A percentile compares a stretch with the other conserved stretches of the same genome.
Evolutionary conservation across 2,113 vertebrate genomes (phyloP).

Genomic region (Percina caprodes): DNA sequence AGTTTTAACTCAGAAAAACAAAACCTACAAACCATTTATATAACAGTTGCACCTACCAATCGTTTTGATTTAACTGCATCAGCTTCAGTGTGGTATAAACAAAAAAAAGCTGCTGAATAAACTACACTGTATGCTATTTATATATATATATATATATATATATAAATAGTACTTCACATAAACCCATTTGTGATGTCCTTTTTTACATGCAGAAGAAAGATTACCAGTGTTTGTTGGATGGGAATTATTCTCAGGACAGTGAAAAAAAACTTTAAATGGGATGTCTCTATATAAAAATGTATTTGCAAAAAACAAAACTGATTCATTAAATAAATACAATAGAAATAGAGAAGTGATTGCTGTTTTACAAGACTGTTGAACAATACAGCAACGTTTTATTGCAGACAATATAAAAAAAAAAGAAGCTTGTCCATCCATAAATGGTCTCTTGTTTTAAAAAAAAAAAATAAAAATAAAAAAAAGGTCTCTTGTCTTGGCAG

Average conservation of each 20-base stretch:
- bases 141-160: too few relatives aligned
- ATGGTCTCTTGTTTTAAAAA: neutral
- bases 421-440: neutral
- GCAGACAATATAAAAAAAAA: neutral
- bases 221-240: neutral
- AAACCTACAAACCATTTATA: neutral
- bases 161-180: neutral
- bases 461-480: too few relatives aligned
- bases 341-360: too few relatives aligned
- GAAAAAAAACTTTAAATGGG: neutral
- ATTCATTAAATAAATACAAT: neutral
- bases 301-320: neutral
- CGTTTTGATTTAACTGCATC: neutral
- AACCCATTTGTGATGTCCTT: neutral
- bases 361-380: neutral
- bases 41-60: neutral
- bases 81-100: neutral
- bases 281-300: neutral
- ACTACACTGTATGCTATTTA: neutral
- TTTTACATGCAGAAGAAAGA: too few relatives aligned
- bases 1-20: neutral
- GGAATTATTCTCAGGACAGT: too few relatives aligned
- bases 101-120: neutral
- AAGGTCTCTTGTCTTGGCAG: constrained; percentile 15
- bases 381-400: neutral